A percentile compares a stretch with the other conserved stretches of the same genome.
Conservation (phyloP, 2,797 vertebrate species). For the Poeciliopsis infans region DNA sequence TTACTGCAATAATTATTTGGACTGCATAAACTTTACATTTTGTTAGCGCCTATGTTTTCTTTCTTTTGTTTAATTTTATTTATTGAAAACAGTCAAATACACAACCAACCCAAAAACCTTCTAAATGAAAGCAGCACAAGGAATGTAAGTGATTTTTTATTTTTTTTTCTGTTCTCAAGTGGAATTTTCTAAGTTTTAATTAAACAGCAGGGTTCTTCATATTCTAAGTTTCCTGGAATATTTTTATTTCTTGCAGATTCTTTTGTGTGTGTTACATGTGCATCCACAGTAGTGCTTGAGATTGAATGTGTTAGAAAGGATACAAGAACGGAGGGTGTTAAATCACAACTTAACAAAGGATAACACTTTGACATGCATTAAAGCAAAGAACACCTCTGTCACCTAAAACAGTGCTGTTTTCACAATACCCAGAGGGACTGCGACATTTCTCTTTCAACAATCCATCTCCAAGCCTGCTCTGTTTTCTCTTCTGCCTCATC, state of each 20-base stretch:
- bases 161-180: background rate
- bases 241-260: conserved; percentile 39
- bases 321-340: conserved; percentile 18
- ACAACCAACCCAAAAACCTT: background rate
- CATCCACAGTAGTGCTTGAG: conserved; percentile 48
- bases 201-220: background rate
- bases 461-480: conserved; percentile 25
- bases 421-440: conserved; percentile 45
- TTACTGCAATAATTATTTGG: background rate
- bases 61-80: background rate
- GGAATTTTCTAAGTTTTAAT: background rate
- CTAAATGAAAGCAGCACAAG: background rate
- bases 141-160: too few species aligned
- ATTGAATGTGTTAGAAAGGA: conserved; percentile 40
- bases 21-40: background rate
- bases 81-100: background rate
- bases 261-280: conserved; percentile 41
- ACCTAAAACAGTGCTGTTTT: conserved; percentile 48
- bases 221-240: conserved; percentile 42
- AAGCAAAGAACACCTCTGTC: conserved; percentile 43
- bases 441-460: conserved; percentile 43
- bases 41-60: background rate
- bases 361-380: conserved; percentile 64
- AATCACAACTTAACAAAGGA: conserved; percentile 52
- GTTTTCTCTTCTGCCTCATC: conserved; percentile 15